Evolutionary conservation across 2,797 vertebrate species (phyloP).

Genomic region (Balearica regulorum): DNA sequence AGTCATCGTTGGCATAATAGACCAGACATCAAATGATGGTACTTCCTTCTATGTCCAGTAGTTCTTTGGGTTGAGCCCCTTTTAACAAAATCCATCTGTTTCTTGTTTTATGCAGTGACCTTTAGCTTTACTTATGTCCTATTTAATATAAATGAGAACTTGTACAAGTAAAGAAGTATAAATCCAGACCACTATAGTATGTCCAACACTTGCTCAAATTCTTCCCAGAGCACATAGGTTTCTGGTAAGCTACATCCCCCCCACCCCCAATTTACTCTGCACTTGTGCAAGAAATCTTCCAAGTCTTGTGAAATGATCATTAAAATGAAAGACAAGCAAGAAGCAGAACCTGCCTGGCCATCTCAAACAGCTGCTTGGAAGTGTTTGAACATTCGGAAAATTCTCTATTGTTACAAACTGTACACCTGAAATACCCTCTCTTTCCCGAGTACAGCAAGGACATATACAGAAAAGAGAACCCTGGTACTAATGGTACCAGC

Average conservation of each 20-base stretch:
- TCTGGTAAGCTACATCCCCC: neutral
- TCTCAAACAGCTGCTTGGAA: neutral
- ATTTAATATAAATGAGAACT: neutral
- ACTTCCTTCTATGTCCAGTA: neutral
- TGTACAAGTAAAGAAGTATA: neutral
- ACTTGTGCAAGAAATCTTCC: neutral
- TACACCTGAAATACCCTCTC: neutral
- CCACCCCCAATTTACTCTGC: neutral
- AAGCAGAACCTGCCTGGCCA: neutral
- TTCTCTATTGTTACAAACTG: neutral
- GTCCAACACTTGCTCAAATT: neutral
- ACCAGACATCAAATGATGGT: neutral
- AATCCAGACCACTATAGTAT: neutral
- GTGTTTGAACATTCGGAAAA: neutral
- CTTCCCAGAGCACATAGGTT: accelerated
- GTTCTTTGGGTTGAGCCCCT: neutral
- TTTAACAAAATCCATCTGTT: neutral
- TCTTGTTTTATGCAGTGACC: neutral
- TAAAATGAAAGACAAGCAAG: neutral
- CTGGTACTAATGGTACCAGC: neutral
- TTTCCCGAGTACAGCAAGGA: neutral
- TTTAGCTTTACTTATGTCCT: neutral
- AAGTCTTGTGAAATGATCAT: neutral
- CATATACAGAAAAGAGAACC: neutral
- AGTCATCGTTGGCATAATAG: neutral